Evolutionary conservation across 1,140 invertebrate species (phyloP), one percentile per base, ranked within the genome.

Genomic region (Hyphantria cunea): DNA sequence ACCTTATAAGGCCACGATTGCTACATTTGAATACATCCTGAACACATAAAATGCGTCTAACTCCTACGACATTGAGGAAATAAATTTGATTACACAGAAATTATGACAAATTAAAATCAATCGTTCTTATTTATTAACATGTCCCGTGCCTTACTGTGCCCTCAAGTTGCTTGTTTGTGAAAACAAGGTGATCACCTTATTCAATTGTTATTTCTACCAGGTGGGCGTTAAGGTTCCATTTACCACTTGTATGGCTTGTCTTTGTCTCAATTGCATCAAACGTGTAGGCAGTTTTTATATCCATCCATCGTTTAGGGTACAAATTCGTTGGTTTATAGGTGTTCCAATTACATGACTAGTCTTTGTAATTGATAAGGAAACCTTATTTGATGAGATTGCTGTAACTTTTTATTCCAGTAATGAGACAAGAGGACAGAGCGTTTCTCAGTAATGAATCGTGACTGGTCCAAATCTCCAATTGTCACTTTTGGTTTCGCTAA

Each of bases 201-300:
- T 8, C 25, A 37, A 51, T 60, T 60, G 56, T 60, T 51, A 42
- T 60, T 48, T 60, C 25, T 12, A 17, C 4, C 25, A 3, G 15
- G 56, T 60, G 56, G 56, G 56, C 11, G 56, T 50, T 49, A 33
- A 34, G 56, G 56, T 42, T 42, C 33, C 37, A 33, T 59, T 17
- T 15, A 44, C 37, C 47, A 51, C 12, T 60, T 50, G 50, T 60
- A 60, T 60, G 32, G 48, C 56, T 42, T 47, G 17, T 51, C 12
- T 60, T 59, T 44, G 37, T 51, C 56, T 59, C 17, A 49, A 59
- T 59, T 59, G 56, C 34, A 41, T 12, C 25, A 42, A 50, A 59
- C 41, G 56, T 59, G 34, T 48, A 44, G 56, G 53, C 14, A 32
- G 33, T 39, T n/a, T n/a, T n/a, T n/a, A n/a, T n/a, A n/a, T n/a